A percentile compares a stretch with the other conserved stretches of the same genome.
phyloP scores from a whole-genome alignment of 37 sponge, comb jelly and placozoan genomes.

The Petrosia ficiformis region DNA sequence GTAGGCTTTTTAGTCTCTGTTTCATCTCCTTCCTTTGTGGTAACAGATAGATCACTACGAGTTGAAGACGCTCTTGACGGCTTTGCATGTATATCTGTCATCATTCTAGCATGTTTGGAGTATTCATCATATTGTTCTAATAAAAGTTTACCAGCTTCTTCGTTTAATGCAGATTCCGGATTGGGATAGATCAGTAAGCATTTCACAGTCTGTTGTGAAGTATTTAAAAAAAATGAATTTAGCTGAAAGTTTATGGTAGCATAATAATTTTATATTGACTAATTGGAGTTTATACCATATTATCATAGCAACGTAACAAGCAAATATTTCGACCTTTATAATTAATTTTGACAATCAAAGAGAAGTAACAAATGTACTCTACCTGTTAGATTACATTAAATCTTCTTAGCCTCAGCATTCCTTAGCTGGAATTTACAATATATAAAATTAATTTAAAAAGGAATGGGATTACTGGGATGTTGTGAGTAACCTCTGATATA shows the following conservation, averaged over 20 bases:
- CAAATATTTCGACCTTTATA: too few species aligned
- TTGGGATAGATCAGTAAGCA: constrained; percentile 97
- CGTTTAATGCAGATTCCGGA: constrained; percentile 98
- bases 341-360: too few species aligned
- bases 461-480: too few species aligned
- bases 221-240: background rate
- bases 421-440: too few species aligned
- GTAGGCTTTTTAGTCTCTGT: background rate
- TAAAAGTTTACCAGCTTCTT: constrained; percentile 91
- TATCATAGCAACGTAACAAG: too few species aligned
- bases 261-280: too few species aligned
- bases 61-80: background rate
- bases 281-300: too few species aligned
- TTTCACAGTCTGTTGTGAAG: constrained; percentile 77
- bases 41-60: background rate
- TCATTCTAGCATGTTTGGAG: constrained; percentile 81
- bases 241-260: background rate
- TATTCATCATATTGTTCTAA: constrained; percentile 91
- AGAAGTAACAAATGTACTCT: too few species aligned
- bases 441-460: too few species aligned
- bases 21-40: background rate
- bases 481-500: too few species aligned
- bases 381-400: too few species aligned
- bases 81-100: constrained; percentile 92
- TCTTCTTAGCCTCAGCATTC: too few species aligned